Percentiles rank a stretch among this genome's conserved stretches.
These are phyloP conservation scores for Umimayanthus chanpuru DNA, from an alignment of 92 coral and sea anemone species.

Conservation along the genomic window DNA sequence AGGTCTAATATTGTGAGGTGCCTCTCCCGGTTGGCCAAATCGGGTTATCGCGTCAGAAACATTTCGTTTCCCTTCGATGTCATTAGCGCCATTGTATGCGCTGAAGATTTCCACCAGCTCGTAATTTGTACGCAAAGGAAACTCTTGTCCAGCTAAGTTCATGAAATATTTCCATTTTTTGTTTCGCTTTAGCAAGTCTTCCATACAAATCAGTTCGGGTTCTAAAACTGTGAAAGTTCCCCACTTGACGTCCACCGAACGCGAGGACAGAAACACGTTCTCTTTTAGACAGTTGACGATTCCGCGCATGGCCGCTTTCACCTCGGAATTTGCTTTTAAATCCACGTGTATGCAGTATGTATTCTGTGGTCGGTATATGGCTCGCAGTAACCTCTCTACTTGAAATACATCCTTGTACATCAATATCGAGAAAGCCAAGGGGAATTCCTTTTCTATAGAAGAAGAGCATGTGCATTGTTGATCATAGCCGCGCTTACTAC, in stretches of 20 bases:
- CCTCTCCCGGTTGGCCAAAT: slow-evolving; percentile 3
- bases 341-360: slow-evolving; percentile 72
- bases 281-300: slow-evolving; percentile 55
- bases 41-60: neutral
- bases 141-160: slow-evolving; percentile 73
- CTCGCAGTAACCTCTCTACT: slow-evolving; percentile 60
- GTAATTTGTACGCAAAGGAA: slow-evolving; percentile 60
- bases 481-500: no score
- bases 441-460: slow-evolving; percentile 44
- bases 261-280: slow-evolving; percentile 61
- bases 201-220: slow-evolving; percentile 64
- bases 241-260: slow-evolving; percentile 50
- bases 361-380: neutral
- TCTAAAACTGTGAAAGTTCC: slow-evolving; percentile 52
- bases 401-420: slow-evolving; percentile 64
- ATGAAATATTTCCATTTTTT: slow-evolving; percentile 68
- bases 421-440: slow-evolving; percentile 56
- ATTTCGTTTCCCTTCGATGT: slow-evolving; percentile 37
- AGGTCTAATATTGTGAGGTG: slow-evolving; percentile 47
- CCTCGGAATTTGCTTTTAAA: slow-evolving; percentile 39
- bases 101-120: slow-evolving; percentile 57
- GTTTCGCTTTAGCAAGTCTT: slow-evolving; percentile 48
- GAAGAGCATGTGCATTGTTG: neutral
- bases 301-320: slow-evolving; percentile 52
- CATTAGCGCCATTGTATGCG: slow-evolving; percentile 44